Base-by-base conservation (phyloP, 2,888 invertebrate species). In the Nowickia ferox region DNA sequence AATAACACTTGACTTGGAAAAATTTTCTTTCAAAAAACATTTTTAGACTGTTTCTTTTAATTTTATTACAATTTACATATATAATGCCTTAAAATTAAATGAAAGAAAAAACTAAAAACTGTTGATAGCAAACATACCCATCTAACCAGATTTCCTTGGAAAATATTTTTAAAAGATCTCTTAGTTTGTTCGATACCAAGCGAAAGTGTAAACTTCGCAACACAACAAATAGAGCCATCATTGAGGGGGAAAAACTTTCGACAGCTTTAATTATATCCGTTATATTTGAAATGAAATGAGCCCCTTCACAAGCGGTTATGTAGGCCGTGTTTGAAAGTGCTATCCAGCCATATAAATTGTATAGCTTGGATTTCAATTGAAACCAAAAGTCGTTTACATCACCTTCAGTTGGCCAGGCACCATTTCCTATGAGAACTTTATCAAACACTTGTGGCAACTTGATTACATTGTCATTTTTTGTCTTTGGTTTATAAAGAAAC, bases 71-170 rank as follows among this genome's bases (percentile, higher is more conserved):
- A 22, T 22, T 22, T 2, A n/a, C n/a, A n/a, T n/a, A n/a, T n/a
- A 22, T 22, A 22, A 22, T 22, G 22, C 22, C 22, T 22, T 2
- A 22, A 22, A 44, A 22, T n/a, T n/a, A n/a, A n/a, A n/a, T n/a
- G n/a, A n/a, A n/a, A n/a, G n/a, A n/a, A n/a, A n/a, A n/a, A n/a
- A n/a, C n/a, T n/a, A n/a, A n/a, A n/a, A n/a, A n/a, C n/a, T n/a
- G n/a, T n/a, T n/a, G n/a, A n/a, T n/a, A n/a, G n/a, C n/a, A n/a
- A n/a, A n/a, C 46, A 6, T 71, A 84, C 84, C 59, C 38, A 44
- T 80, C 48, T 8, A 84, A 66, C 80, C 80, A 84, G n/a, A 80
- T 80, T 65, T 76, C 57, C n/a, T 71, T 38, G 4, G 38, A 11
- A 66, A 84, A 84, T 15, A 44, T 15, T 38, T 42, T 61, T 6